Conservation (phyloP, 2,113 vertebrate genomes). For the Peromyscus leucopus region DNA sequence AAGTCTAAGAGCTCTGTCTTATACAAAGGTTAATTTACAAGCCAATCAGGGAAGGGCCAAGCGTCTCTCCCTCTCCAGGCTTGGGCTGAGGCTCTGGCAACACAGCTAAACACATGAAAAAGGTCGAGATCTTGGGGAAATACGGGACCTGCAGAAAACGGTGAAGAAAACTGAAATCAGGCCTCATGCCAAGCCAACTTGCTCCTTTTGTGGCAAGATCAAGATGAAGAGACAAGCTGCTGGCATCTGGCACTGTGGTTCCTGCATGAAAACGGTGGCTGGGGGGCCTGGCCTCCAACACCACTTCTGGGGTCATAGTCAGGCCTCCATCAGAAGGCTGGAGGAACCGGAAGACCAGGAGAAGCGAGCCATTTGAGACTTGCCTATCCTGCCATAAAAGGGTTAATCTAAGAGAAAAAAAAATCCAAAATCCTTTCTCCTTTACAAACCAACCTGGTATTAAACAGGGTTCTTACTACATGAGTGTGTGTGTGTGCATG, state of each 20-base stretch:
- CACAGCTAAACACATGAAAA: neutral
- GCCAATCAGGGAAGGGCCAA: neutral
- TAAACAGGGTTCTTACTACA: neutral
- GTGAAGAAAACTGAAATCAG: neutral
- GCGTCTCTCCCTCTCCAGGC: neutral
- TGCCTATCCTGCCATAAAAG: no score
- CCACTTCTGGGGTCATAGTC: neutral
- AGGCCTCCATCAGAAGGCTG: neutral
- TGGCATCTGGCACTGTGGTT: neutral
- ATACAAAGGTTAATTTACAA: neutral
- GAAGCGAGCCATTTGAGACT: no score
- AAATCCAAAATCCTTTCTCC: neutral
- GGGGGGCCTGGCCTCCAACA: neutral
- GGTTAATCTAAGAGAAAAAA: no score
- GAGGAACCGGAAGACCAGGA: neutral
- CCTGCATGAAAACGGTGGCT: neutral
- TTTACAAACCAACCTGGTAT: neutral
- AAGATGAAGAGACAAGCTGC: neutral
- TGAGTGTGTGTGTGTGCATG: neutral
- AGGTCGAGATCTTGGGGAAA: neutral
- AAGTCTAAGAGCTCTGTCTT: neutral
- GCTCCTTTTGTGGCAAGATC: neutral
- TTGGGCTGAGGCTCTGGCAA: neutral
- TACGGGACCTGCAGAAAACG: neutral
- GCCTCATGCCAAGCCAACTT: neutral